Evolutionary conservation across 2,113 vertebrate genomes (phyloP).

Genomic region (Eclectus roratus): DNA sequence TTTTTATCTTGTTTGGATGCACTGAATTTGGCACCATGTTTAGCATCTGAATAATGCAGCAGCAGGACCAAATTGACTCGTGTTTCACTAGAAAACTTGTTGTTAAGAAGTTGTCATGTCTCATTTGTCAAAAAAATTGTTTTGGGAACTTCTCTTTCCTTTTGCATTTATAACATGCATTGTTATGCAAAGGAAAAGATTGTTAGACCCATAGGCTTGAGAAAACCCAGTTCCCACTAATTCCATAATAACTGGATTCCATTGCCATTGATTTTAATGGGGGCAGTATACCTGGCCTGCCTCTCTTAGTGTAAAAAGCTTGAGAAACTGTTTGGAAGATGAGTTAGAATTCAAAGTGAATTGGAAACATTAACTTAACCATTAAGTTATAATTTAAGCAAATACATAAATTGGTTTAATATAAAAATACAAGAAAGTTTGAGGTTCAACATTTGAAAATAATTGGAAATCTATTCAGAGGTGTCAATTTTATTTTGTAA

Average conservation of each 20-base stretch:
- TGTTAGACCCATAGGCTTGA: neutral
- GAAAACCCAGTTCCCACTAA: neutral
- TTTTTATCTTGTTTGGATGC: slow-evolving; percentile 43
- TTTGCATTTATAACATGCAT: neutral
- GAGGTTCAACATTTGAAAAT: neutral
- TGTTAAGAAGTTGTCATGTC: neutral
- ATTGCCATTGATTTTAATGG: neutral
- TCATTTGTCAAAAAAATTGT: neutral
- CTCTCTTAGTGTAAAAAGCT: neutral
- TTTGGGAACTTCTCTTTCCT: neutral
- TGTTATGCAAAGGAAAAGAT: neutral
- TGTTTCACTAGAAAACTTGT: neutral
- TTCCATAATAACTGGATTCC: neutral
- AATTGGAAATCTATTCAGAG: neutral
- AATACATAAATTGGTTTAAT: neutral
- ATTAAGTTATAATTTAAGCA: neutral
- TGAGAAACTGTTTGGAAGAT: neutral
- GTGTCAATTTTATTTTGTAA: neutral
- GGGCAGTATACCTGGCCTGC: too few species aligned
- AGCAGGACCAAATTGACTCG: slow-evolving; percentile 12
- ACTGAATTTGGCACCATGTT: slow-evolving; percentile 6
- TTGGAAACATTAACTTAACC: neutral
- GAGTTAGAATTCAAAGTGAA: neutral
- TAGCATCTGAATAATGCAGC: neutral
- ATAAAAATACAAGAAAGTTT: neutral